Base-by-base conservation (phyloP, 2,888 invertebrate species). In the Germaria angustata region DNA sequence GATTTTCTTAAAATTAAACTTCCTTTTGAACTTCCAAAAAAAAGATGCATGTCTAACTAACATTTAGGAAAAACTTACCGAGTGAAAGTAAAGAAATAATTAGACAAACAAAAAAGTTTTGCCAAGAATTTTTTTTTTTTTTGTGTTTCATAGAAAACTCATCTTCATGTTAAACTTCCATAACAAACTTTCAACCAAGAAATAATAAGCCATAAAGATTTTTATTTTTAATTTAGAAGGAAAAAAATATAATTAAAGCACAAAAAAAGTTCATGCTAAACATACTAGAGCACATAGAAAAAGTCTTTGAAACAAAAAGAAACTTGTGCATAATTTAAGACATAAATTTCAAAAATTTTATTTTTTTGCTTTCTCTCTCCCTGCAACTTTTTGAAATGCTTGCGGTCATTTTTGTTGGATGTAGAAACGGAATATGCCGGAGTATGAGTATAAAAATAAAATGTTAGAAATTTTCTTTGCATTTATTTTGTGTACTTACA, bases 341-440 rank as follows among this genome's bases (percentile, higher is more conserved):
- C 24, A 9, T 22, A 72, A 44, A 49, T 15, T 44, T 13, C 15
- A 69, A 63, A 36, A 68, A 51, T 72, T 53, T 41, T 15, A 41
- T 77, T 49, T 36, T 20, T 66, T 20, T 28, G 36, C 9, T 41
- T n/a, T 13, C 15, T 22, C 22, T 28, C 34, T 44, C 22, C 2
- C 11, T 24, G 7, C 57, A 53, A 11, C 9, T 55, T 78, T 75
- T 78, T 75, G 46, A 53, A 75, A 75, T 82, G 71, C 79, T 75
- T 75, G 79, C 51, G 82, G 78, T 82, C 69, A 75, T 82, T 79
- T 79, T 82, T 79, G 46, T 57, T 20, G 20, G 2, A 39, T 36
- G 36, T 15, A 36, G 36, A 15, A 20, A 7, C n/a, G 15, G 39
- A 41, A 44, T 51, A 20, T 63, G 34, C 63, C n/a, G 24, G 20